Percentiles rank a stretch among this genome's conserved stretches.
Conservation (phyloP, 2,888 invertebrate genomes). For the Andrena haemorrhoa region DNA sequence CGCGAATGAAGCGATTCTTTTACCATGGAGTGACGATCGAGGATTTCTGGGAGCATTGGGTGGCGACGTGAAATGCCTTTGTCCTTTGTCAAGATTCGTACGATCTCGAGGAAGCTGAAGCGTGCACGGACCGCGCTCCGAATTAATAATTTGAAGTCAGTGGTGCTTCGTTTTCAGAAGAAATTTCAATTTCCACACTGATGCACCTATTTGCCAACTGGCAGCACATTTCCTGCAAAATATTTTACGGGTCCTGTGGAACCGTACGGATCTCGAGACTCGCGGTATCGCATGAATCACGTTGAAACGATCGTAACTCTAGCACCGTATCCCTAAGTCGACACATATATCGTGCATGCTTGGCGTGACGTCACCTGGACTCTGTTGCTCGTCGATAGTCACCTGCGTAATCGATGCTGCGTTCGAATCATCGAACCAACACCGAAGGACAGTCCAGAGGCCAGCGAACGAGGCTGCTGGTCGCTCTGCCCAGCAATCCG, state of each 20-base stretch:
- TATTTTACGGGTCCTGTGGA: neutral
- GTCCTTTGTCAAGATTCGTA: neutral
- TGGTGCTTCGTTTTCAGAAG: too few relatives aligned
- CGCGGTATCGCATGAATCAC: conserved; percentile 14
- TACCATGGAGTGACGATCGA: neutral
- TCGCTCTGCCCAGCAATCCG: neutral
- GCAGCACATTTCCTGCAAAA: too few relatives aligned
- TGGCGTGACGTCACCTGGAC: conserved; percentile 40
- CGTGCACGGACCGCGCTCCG: too few relatives aligned
- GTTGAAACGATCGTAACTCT: conserved; percentile 1
- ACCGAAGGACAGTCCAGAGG: neutral
- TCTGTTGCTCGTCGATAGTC: conserved; percentile 45
- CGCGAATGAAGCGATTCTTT: conserved; percentile 14
- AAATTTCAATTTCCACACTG: too few relatives aligned
- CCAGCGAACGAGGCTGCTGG: conserved; percentile 23
- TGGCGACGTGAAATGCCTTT: neutral
- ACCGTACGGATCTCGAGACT: neutral
- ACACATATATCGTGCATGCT: conserved; percentile 40
- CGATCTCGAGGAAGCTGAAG: neutral
- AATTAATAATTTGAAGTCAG: too few relatives aligned
- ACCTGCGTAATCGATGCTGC: conserved; percentile 47
- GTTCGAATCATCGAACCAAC: conserved; percentile 9
- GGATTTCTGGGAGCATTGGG: too few relatives aligned
- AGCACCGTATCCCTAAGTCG: conserved; percentile 4
- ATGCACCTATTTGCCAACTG: too few relatives aligned